Evolutionary conservation across 2,888 invertebrate genomes (phyloP), one percentile per base, ranked within the genome.

Genomic region (Melieria picta): DNA sequence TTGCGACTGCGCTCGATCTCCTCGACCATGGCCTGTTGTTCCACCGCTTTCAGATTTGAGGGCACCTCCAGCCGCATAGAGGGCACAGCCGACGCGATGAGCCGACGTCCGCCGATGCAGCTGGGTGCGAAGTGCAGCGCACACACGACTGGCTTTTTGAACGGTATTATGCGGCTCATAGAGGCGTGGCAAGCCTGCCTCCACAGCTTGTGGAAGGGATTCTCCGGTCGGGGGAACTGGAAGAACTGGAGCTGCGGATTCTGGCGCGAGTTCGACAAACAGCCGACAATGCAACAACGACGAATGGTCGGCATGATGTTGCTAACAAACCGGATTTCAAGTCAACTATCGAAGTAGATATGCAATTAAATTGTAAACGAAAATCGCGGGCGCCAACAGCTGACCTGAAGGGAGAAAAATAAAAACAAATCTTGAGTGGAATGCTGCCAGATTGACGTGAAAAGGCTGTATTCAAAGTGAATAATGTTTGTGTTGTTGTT

Each of bases 131-230:
- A 85, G 74, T 85, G 85, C n/a, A 83, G 69, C 4, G 84, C 85
- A 60, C 85, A 85, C 4, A 85, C 83, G 0, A 85, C 85, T 0
- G 85, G 85, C 65, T 85, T 85, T 72, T 85, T 85, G 42, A 85
- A 84, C 0, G 85, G 83, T 50, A 85, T 73, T 42, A 85, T 85
- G 52, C 86, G 82, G 4, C 84, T 82, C 72, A 85, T 65, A 0
- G 85, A 85, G 11, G 85, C 86, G 68, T 85, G 85, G 68, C 85
- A 85, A 1, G 86, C 86, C 58, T 85, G 83, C 72, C 84, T 83
- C 85, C 85, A 85, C 42, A 85, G 74, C 70, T 83, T 82, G 65
- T 83, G 84, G 56, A 83, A 83, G 0, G 82, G 80, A 58, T 84
- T 84, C 60, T 83, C 84, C 4, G 85, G 86, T 0, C 80, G 76